Base-by-base conservation (phyloP, 2,113 vertebrate genomes). In the Urocitellus parryii region DNA sequence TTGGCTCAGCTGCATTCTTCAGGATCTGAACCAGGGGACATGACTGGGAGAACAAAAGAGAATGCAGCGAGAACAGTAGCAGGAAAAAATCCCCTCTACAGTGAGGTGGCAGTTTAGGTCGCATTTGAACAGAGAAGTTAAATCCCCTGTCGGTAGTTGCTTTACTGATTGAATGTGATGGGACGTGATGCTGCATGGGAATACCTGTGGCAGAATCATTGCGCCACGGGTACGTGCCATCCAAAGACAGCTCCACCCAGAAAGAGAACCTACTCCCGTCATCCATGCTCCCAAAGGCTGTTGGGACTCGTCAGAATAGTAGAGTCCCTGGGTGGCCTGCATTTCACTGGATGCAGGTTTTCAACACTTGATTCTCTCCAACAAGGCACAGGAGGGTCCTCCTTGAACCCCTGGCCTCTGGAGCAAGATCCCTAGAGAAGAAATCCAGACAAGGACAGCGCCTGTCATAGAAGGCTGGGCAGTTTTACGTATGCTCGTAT, bases 1-100 rank as follows among this genome's bases (percentile, higher is more conserved):
- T 79, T 97, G n/a, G 86, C 93, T 94, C 90, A 91, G 93, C 39
- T 90, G 96, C 93, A 95, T 97, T 97, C 97, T 97, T 98, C 82
- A 97, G 92, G 96, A 79, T 96, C 81, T 97, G 97, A 98, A 97
- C 92, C 86, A 97, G 95, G 98, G 97, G 97, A 94, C 95, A 97
- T 96, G 96, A 34, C 97, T 95, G 96, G 90, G 97, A 97, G 98
- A 97, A 96, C 96, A 94, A 97, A 97, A 98, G 96, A 51, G 73
- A 94, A 79, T 77, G 78, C 81, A 97, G 90, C 84, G 93, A 97
- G 97, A 97, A 85, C 92, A 94, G 83, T 96, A 34, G 25, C 65
- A 95, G 78, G 96, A 89, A 97, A 96, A 87, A 81, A 29, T 97
- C 86, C 51, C 92, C 84, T 97, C 95, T 82, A 79, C n/a, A 0